These are phyloP conservation scores for Drosophila hydei DNA, from an alignment of 1,140 invertebrate genomes.

Conservation along the genomic window DNA sequence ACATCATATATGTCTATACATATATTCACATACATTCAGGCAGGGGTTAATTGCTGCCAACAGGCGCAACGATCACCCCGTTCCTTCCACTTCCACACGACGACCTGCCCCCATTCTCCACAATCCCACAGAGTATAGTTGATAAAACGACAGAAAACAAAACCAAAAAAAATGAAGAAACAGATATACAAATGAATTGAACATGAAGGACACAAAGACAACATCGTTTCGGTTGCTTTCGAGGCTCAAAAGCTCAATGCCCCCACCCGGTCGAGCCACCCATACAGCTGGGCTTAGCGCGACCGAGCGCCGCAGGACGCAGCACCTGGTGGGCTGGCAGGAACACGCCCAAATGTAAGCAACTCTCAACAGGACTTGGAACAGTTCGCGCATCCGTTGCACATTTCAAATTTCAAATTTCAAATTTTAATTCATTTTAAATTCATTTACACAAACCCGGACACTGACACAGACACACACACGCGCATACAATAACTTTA, in stretches of 20 bases:
- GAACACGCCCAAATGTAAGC: background rate
- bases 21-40: background rate
- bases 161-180: background rate
- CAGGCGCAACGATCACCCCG: background rate
- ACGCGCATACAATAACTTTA: background rate
- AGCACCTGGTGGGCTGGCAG: background rate
- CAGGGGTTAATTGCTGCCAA: conserved; percentile 2
- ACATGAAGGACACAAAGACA: conserved; percentile 28
- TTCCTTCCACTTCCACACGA: background rate
- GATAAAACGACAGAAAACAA: conserved; percentile 9
- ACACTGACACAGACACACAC: background rate
- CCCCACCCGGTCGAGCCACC: background rate
- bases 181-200: conserved; percentile 14
- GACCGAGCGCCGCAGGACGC: background rate
- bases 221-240: conserved; percentile 36
- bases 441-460: background rate
- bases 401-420: conserved; percentile 15
- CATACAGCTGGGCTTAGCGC: background rate
- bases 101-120: background rate
- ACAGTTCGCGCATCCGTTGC: conserved; percentile 5
- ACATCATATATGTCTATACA: background rate
- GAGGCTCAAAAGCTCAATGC: conserved; percentile 2
- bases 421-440: conserved; percentile 24
- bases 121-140: conserved; percentile 15
- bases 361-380: background rate